Conservation (phyloP, 2,113 vertebrate species). For the Sphyrna mokarran region DNA sequence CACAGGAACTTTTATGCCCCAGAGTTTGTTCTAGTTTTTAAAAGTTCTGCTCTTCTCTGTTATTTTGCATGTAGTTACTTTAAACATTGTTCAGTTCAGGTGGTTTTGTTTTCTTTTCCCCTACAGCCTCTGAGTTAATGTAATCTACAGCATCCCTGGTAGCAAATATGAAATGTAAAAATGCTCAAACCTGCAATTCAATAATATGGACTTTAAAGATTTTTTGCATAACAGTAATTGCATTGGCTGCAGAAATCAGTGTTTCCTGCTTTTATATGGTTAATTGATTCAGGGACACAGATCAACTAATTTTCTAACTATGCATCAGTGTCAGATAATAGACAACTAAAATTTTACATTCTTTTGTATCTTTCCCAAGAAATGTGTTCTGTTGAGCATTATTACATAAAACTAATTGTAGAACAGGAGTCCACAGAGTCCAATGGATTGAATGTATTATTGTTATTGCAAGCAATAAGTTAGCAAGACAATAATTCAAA, state of each 20-base stretch:
- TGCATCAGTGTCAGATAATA: background rate
- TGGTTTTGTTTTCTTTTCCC: background rate
- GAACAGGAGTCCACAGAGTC: background rate
- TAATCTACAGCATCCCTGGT: background rate
- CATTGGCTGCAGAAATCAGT: too few species aligned
- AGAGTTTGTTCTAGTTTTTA: background rate
- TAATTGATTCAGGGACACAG: too few species aligned
- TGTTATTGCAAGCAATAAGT: background rate
- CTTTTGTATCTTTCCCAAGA: background rate
- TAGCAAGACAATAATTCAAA: background rate
- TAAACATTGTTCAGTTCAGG: background rate
- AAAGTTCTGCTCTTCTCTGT: background rate
- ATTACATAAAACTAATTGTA: background rate
- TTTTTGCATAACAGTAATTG: too few species aligned
- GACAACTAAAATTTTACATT: background rate
- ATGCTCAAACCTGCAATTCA: background rate
- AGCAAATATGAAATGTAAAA: background rate
- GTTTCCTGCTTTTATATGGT: too few species aligned
- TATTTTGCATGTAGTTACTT: background rate
- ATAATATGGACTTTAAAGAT: background rate
- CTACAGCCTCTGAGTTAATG: background rate
- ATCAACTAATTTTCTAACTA: too few species aligned
- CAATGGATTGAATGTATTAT: too few species aligned
- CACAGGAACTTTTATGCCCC: background rate
- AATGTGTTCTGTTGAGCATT: background rate